phyloP scores from a whole-genome alignment of 2,888 invertebrate genomes.

The Megastigmus dorsalis region DNA sequence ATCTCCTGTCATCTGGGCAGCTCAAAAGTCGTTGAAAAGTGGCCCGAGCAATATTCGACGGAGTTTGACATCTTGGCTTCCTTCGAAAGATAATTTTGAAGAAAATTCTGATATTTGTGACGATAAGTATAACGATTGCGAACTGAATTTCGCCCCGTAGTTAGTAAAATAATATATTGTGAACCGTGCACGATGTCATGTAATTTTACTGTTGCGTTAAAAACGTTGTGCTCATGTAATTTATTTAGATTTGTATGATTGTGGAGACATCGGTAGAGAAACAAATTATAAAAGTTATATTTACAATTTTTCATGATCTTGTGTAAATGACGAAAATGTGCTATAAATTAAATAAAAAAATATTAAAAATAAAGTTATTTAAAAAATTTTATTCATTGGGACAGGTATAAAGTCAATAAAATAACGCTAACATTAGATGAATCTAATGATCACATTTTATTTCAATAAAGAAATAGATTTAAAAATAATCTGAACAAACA shows the following conservation, averaged over 20 bases:
- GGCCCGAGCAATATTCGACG: conserved; percentile 61
- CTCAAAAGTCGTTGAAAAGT: conserved; percentile 81
- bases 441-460: conserved; percentile 32
- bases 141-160: conserved; percentile 55
- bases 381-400: not conserved
- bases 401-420: not conserved
- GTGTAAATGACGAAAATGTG: too few relatives aligned
- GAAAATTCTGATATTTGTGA: conserved; percentile 72
- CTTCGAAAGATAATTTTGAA: conserved; percentile 70
- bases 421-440: not conserved
- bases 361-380: not conserved
- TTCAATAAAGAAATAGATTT: conserved; percentile 43
- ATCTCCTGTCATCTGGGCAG: conserved; percentile 84
- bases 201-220: too few relatives aligned
- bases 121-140: conserved; percentile 68
- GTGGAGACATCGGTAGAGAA: too few relatives aligned
- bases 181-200: too few relatives aligned
- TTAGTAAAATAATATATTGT: not conserved
- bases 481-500: conserved; percentile 41
- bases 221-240: too few relatives aligned
- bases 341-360: too few relatives aligned
- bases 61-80: conserved; percentile 69
- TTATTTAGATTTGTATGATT: too few relatives aligned
- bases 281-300: too few relatives aligned
- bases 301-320: too few relatives aligned